Conservation (phyloP, 2,888 invertebrate species). For the Hydrotaea cyrtoneurina region DNA sequence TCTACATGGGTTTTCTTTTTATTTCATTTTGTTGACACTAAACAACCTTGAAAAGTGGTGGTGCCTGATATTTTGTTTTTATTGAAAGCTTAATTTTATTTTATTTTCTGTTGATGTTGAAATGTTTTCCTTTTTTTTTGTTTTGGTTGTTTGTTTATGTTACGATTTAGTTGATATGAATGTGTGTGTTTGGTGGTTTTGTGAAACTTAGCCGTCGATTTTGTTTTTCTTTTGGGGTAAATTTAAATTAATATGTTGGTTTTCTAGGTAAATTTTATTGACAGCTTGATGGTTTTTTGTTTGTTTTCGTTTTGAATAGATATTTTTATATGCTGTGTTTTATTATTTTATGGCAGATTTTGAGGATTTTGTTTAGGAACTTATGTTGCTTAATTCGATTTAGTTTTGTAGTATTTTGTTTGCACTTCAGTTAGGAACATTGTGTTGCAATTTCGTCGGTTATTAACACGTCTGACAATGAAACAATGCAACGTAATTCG, state of each 20-base stretch:
- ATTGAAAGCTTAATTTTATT: conserved; percentile 24
- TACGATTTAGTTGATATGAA: conserved; percentile 18
- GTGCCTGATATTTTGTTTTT: not conserved
- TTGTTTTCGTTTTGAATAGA: not conserved
- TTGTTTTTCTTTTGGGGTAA: conserved; percentile 34
- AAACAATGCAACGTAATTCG: conserved; percentile 34
- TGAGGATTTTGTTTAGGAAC: conserved; percentile 47
- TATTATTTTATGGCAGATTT: not conserved
- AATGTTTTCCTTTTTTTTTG: conserved; percentile 50
- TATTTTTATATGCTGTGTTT: not conserved
- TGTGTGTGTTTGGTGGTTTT: not conserved
- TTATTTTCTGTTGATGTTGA: conserved; percentile 24
- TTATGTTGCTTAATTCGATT: conserved; percentile 52
- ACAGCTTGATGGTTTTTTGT: conserved; percentile 18
- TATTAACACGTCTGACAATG: conserved; percentile 28
- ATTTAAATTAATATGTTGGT: conserved; percentile 33
- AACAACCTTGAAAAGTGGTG: conserved; percentile 63
- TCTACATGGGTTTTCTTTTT: conserved; percentile 19
- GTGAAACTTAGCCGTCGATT: conserved; percentile 50
- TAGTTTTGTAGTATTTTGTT: conserved; percentile 11
- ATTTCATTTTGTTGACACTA: conserved; percentile 44
- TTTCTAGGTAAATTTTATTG: conserved; percentile 28
- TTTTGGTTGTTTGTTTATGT: conserved; percentile 46
- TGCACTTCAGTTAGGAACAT: conserved; percentile 65
- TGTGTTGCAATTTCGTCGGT: conserved; percentile 50